Evolutionary conservation across 2,888 invertebrate genomes (phyloP), one percentile per base, ranked within the genome.

Genomic region (Tipula lateralis): DNA sequence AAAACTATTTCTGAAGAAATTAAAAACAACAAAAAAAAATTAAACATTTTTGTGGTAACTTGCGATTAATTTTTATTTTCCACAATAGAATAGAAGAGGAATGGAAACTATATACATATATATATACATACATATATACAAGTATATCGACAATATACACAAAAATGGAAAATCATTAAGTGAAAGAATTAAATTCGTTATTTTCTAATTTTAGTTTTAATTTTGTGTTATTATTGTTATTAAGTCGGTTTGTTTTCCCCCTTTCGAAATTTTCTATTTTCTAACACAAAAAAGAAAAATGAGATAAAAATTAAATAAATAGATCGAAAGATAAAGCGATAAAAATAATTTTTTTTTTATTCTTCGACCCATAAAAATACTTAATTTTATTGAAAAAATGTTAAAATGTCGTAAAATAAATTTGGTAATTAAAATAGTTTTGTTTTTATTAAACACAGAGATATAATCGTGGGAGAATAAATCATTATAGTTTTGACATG

Each of bases 361-460:
- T 66, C 9, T 24, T 24, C 66, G 66, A 19, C 66, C 66, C 66
- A 66, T 66, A 66, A 66, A 66, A 66, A 66, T 66, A 66, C 66
- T 66, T 66, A 66, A 66, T 66, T 66, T 66, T 66, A 66, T 66
- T 66, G 66, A 24, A 66, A 66, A 66, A 66, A 66, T 66, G 66
- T 66, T 66, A 24, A 66, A 66, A 66, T 66, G 66, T 66, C 66
- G 66, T 66, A 66, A 66, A 24, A 66, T 66, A 66, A 66, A 66
- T 66, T 66, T 66, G 66, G 66, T 66, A 66, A 66, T 66, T 66
- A 66, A 66, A 66, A 66, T 66, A 66, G 66, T 66, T 66, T 66
- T 66, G 66, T 66, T 24, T 66, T 66, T 66, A 16, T 50, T 50
- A 5, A 6, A 50, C 16, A 4, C 44, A 39, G 3, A 39, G 44